Conservation (phyloP, 2,113 vertebrate species). For the Pungitius pungitius region DNA sequence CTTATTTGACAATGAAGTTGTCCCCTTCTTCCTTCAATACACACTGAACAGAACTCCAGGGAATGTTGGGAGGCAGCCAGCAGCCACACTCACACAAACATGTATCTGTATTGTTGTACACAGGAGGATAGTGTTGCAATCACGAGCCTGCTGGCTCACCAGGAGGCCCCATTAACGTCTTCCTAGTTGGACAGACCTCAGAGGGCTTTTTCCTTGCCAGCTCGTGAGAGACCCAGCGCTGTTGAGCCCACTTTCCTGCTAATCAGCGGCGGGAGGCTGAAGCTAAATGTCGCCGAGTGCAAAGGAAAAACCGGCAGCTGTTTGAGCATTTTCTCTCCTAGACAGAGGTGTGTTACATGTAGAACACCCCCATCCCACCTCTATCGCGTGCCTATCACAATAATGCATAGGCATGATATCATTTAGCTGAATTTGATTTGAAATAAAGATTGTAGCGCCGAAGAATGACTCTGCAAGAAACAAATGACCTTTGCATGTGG, state of each 20-base stretch:
- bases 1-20: not conserved
- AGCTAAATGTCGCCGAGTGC: constrained; percentile 26
- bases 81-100: constrained; percentile 18
- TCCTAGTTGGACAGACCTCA: constrained; percentile 38
- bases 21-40: not conserved
- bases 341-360: not conserved
- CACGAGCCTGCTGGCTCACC: constrained; percentile 29
- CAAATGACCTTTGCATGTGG: constrained; percentile 13
- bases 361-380: not conserved
- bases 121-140: constrained; percentile 47
- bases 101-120: constrained; percentile 31
- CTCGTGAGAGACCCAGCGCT: constrained; percentile 13
- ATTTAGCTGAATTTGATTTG: not conserved
- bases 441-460: not conserved
- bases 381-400: not conserved
- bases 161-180: constrained; percentile 48
- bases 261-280: constrained; percentile 35
- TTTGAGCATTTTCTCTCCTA: not conserved
- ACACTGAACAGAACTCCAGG: not conserved
- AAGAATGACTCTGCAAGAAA: constrained; percentile 8
- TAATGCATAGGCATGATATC: not conserved
- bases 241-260: constrained; percentile 48
- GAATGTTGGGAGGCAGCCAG: constrained; percentile 22
- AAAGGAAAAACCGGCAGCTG: too few species aligned
- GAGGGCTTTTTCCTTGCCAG: constrained; percentile 38